phyloP scores from a whole-genome alignment of 2,113 vertebrate species.

The Glaucomys volans region DNA sequence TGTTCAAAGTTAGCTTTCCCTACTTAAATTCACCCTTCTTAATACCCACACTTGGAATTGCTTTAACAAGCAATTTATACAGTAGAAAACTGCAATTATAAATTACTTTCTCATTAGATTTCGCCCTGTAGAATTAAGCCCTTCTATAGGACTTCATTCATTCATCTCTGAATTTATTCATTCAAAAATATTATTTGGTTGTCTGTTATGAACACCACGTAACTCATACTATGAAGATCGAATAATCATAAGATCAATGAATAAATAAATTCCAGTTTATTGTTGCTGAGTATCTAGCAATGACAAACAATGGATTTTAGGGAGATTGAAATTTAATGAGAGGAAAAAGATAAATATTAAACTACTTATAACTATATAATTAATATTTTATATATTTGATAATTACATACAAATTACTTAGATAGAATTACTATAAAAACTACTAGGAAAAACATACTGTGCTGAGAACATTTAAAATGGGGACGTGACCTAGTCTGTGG shows the following conservation, averaged over 20 bases:
- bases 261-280: neutral
- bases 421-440: neutral
- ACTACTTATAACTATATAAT: neutral
- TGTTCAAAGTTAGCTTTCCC: conserved; percentile 31
- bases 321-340: neutral
- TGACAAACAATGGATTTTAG: neutral
- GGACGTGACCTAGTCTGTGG: neutral
- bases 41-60: neutral
- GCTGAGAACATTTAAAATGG: neutral
- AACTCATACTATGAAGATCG: neutral
- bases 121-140: neutral
- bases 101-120: neutral
- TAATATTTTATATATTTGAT: conserved; percentile 4
- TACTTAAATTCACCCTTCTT: conserved; percentile 25
- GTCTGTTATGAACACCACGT: neutral
- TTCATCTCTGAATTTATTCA: neutral
- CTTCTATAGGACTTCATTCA: neutral
- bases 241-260: neutral
- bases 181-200: neutral
- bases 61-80: neutral
- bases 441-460: neutral
- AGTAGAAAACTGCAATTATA: neutral
- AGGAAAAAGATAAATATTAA: neutral
- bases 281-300: neutral
- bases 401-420: neutral